Base-by-base conservation (phyloP, 2,888 invertebrate genomes). In the Hemaris fuciformis region DNA sequence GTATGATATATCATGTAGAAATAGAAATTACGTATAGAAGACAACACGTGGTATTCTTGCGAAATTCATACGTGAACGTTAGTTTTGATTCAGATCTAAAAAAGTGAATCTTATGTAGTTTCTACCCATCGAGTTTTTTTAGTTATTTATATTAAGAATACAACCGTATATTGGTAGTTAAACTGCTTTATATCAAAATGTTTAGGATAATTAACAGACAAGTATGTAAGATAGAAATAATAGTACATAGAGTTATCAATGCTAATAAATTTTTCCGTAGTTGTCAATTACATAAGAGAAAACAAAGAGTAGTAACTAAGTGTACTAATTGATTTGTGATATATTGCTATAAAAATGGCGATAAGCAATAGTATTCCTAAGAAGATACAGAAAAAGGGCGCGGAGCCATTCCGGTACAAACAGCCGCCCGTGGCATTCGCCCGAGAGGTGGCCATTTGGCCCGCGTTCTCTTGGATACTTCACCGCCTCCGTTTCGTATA, bases 381-480 rank as follows among this genome's bases (percentile, higher is more conserved):
- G 38, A 46, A 22, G 59, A 83, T 68, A 84, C 78, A 73, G 81
- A 87, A 83, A 88, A 69, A 57, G 68, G 59, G 77, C 38, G 38
- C 38, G n/a, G 38, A n/a, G n/a, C 79, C 81, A 90, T 89, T 89
- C 80, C 76, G 67, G 75, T 71, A 78, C 80, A 87, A 90, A 89
- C 87, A 85, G 85, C 83, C 84, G 81, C 79, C 80, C 82, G 83
- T 80, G 82, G 88, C 83, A 81, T 84, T 87, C 78, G 80, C 79
- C 77, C 70, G 81, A 85, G 88, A 89, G 89, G 85, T 84, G 83
- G 86, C 89, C 83, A 90, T 91, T 91, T 87, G 84, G 83, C 87
- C 77, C 78, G 80, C 78, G 77, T 74, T 80, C 82, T 78, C 86
- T 80, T 76, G 73, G 82, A 85, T 81, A 84, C 87, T 85, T 73